Conservation (phyloP, 2,113 vertebrate genomes). For the Phylloscopus trochilus region DNA sequence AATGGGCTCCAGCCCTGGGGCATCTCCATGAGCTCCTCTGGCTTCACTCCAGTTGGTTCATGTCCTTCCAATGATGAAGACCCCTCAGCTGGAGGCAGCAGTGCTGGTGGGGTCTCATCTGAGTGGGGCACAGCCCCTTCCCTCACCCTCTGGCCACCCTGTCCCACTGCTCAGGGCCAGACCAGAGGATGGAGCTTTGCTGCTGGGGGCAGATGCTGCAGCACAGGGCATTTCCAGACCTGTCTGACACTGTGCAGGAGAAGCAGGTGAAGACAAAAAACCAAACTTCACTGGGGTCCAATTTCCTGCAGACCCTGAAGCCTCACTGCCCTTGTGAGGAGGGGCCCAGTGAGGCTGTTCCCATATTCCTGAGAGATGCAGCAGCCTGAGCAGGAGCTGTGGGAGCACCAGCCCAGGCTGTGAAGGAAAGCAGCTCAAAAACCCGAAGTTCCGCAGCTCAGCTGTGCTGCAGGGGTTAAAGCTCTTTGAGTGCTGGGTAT, state of each 20-base stretch:
- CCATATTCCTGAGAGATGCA: background rate
- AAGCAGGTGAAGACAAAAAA: background rate
- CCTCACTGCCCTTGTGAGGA: background rate
- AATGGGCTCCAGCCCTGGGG: background rate
- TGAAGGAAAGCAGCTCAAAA: background rate
- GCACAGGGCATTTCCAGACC: background rate
- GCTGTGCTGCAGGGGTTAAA: background rate
- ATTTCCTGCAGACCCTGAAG: background rate
- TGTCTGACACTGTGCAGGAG: background rate
- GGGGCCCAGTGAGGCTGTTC: background rate
- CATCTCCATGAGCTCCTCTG: accelerated
- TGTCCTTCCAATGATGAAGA: background rate
- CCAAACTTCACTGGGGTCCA: background rate
- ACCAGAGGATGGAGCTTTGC: background rate
- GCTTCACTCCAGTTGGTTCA: accelerated
- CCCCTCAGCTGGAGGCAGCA: background rate
- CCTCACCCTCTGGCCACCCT: background rate
- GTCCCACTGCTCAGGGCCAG: background rate
- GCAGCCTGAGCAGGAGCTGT: background rate
- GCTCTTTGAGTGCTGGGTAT: background rate
- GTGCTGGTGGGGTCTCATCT: background rate
- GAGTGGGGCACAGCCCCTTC: background rate
- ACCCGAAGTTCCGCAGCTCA: background rate
- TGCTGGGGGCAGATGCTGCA: background rate
- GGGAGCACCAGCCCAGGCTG: background rate